These are phyloP conservation scores for Chaetodon trifascialis DNA, from an alignment of 2,113 vertebrate species.

Conservation along the genomic window DNA sequence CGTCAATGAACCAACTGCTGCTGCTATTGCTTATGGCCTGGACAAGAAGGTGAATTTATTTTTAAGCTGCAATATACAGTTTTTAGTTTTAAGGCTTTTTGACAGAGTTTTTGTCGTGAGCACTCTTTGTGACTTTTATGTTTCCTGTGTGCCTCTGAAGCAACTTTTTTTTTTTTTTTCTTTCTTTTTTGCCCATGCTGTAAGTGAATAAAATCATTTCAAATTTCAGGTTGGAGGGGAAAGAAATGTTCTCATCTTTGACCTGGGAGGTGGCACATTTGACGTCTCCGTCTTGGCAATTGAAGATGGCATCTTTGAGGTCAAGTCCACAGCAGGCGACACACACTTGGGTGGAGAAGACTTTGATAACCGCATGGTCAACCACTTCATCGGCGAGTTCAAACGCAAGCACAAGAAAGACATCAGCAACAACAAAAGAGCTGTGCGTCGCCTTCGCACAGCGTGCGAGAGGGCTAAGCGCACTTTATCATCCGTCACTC, in stretches of 20 bases:
- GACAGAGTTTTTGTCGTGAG: too few relatives aligned
- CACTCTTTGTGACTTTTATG: neutral
- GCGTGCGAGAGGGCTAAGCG: slow-evolving; percentile 85
- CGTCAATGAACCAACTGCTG: slow-evolving; percentile 85
- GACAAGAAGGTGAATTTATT: slow-evolving; percentile 81
- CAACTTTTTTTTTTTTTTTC: neutral
- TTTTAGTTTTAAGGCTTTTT: neutral
- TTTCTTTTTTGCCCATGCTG: neutral
- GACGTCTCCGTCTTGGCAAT: slow-evolving; percentile 86
- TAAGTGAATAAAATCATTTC: neutral
- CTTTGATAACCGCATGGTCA: slow-evolving; percentile 86
- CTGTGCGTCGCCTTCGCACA: slow-evolving; percentile 82
- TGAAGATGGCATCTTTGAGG: slow-evolving; percentile 85
- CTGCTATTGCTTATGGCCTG: slow-evolving; percentile 85
- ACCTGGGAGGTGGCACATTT: slow-evolving; percentile 93
- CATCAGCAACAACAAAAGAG: slow-evolving; percentile 84
- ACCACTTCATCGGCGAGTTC: slow-evolving; percentile 84
- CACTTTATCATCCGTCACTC: slow-evolving; percentile 85
- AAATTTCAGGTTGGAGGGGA: slow-evolving; percentile 81
- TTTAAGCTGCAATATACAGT: neutral
- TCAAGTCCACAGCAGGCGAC: slow-evolving; percentile 84
- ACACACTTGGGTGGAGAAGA: slow-evolving; percentile 86
- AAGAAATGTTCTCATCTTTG: slow-evolving; percentile 92
- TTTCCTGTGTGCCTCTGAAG: neutral
- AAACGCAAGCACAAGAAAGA: slow-evolving; percentile 86